A percentile compares a stretch with the other conserved stretches of the same genome.
These are phyloP conservation scores for Ceratina japonica DNA, from an alignment of 1,140 invertebrate species.

Conservation along the genomic window DNA sequence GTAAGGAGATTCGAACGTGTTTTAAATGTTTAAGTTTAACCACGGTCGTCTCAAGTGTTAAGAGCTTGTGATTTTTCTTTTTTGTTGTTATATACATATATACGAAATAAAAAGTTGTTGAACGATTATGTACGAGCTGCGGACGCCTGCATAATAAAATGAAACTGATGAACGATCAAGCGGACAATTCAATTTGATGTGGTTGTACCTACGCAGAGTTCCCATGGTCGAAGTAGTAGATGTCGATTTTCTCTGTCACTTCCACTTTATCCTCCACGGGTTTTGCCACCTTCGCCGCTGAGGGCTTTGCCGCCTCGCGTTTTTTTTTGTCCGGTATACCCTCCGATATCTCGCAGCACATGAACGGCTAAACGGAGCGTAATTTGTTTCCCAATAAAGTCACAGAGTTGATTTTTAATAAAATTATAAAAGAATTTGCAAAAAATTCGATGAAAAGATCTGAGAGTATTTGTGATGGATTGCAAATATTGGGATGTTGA, in stretches of 20 bases:
- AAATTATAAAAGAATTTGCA: not conserved
- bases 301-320: not conserved
- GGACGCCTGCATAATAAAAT: slow-evolving; percentile 20
- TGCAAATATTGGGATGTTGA: too few species aligned
- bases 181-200: slow-evolving; percentile 23
- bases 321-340: slow-evolving; percentile 62
- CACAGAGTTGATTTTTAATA: too few species aligned
- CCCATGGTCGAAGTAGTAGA: slow-evolving; percentile 86
- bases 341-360: slow-evolving; percentile 60
- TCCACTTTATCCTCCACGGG: slow-evolving; percentile 22
- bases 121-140: slow-evolving; percentile 17
- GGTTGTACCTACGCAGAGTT: slow-evolving; percentile 79
- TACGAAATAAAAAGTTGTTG: not conserved
- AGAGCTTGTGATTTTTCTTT: not conserved
- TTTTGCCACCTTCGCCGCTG: slow-evolving; percentile 5
- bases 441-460: not conserved
- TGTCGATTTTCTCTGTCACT: slow-evolving; percentile 79
- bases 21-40: not conserved
- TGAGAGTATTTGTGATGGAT: not conserved
- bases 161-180: not conserved
- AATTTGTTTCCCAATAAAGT: not conserved
- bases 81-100: slow-evolving; percentile 5
- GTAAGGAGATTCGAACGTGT: not conserved
- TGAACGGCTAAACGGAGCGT: slow-evolving; percentile 48
- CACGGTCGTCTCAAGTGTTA: not conserved